Percentiles rank a stretch among this genome's conserved stretches.
Conservation (phyloP, 2,888 invertebrate genomes). For the Watsonalla cultraria region DNA sequence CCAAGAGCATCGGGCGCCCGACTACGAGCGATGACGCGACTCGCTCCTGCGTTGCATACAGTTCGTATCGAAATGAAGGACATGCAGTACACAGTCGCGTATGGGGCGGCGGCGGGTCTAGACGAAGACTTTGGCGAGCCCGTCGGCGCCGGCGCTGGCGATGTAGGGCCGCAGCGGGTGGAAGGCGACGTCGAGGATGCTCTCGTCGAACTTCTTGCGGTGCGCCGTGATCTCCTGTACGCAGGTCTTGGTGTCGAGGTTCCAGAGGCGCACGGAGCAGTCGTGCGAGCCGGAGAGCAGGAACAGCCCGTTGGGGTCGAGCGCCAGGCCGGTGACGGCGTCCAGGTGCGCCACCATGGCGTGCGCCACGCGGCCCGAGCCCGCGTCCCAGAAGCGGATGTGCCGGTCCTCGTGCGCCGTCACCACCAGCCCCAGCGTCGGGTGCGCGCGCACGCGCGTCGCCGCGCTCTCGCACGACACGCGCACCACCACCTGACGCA, state of each 20-base stretch:
- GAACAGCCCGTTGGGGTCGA: conserved; percentile 99
- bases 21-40: conserved; percentile 29
- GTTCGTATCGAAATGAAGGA: conserved; percentile 51
- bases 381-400: conserved; percentile 99
- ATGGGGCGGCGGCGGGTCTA: conserved; percentile 50
- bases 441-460: conserved; percentile 95
- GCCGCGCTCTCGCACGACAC: conserved; percentile 82
- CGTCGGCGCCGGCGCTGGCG: conserved; percentile 99
- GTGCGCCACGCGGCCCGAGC: conserved; percentile 95
- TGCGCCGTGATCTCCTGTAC: conserved; percentile 99
- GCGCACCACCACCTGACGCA: conserved; percentile 80
- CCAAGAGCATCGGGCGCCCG: conserved; percentile 31
- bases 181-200: conserved; percentile 99
- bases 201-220: conserved; percentile 99
- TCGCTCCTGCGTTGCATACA: conserved; percentile 41
- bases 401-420: conserved; percentile 99
- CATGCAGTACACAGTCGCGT: conserved; percentile 39
- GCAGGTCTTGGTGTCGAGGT: conserved; percentile 99
- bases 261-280: conserved; percentile 99
- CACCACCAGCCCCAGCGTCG: conserved; percentile 96
- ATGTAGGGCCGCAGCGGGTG: conserved; percentile 99
- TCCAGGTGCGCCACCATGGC: conserved; percentile 99
- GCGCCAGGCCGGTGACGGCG: conserved; percentile 97
- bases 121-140: conserved; percentile 98
- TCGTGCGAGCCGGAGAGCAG: conserved; percentile 99